Evolutionary conservation across 2,797 vertebrate genomes (phyloP).

Genomic region (Benthosema pterotum): DNA sequence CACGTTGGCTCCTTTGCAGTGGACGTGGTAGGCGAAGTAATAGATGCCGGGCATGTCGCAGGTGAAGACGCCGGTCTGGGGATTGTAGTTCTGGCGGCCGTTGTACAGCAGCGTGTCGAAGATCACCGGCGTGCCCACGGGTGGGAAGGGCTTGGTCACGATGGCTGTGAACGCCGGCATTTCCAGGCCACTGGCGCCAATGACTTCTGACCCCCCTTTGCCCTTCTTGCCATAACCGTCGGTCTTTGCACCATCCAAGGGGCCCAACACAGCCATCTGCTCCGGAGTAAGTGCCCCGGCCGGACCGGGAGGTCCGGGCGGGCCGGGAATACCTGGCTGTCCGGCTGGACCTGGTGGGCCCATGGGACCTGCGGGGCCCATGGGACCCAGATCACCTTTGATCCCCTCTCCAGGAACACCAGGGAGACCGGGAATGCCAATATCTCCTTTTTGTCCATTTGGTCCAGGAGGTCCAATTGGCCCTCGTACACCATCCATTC

Average conservation of each 20-base stretch:
- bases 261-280: slow-evolving; percentile 86
- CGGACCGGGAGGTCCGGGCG: slow-evolving; percentile 90
- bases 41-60: slow-evolving; percentile 96
- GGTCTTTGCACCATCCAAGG: slow-evolving; percentile 88
- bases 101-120: slow-evolving; percentile 98
- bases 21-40: slow-evolving; percentile 96
- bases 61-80: slow-evolving; percentile 94
- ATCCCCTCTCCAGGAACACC: slow-evolving; percentile 86
- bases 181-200: slow-evolving; percentile 83
- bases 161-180: slow-evolving; percentile 97
- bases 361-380: slow-evolving; percentile 88
- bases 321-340: slow-evolving; percentile 86
- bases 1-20: slow-evolving; percentile 97
- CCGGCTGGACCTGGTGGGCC: slow-evolving; percentile 87
- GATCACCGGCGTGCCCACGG: slow-evolving; percentile 88
- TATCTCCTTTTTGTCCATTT: slow-evolving; percentile 89
- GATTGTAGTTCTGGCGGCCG: slow-evolving; percentile 95
- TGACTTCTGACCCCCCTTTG: slow-evolving; percentile 73
- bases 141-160: slow-evolving; percentile 90
- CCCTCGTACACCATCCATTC: slow-evolving; percentile 87
- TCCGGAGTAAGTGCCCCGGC: slow-evolving; percentile 84
- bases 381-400: slow-evolving; percentile 83
- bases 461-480: slow-evolving; percentile 88
- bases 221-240: slow-evolving; percentile 87
- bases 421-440: slow-evolving; percentile 83